phyloP scores from a whole-genome alignment of 1,140 invertebrate species.

The Mercenaria mercenaria region DNA sequence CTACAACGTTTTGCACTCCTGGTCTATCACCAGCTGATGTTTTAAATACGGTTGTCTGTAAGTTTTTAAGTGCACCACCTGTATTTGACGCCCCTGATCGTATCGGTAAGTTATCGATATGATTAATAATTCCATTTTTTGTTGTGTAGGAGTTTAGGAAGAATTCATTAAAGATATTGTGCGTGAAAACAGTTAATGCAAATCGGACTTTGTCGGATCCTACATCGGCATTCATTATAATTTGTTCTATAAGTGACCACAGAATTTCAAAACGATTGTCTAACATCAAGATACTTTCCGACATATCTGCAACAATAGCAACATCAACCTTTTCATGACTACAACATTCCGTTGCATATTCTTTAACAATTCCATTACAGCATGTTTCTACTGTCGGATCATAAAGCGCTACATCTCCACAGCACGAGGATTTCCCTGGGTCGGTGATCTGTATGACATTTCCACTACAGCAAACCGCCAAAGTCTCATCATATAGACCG shows the following conservation, averaged over 20 bases:
- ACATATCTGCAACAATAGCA: conserved; percentile 8
- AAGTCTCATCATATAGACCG: not conserved
- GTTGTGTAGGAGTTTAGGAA: not conserved
- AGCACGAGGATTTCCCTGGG: not conserved
- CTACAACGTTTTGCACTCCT: conserved; percentile 2
- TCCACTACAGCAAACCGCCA: not conserved
- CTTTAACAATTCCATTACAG: not conserved
- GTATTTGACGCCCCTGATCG: not conserved
- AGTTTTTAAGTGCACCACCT: conserved; percentile 27
- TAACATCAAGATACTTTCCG: not conserved
- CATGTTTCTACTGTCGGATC: not conserved
- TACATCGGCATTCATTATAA: not conserved
- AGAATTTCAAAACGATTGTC: not conserved
- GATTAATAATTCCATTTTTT: not conserved
- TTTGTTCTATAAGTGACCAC: not conserved
- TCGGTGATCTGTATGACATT: not conserved
- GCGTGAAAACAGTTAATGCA: conserved; percentile 7
- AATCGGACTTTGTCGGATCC: not conserved
- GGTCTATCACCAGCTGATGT: not conserved
- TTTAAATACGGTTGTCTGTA: not conserved
- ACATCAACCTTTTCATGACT: not conserved
- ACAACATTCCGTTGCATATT: not conserved
- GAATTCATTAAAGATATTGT: conserved; percentile 18
- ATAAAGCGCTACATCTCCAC: not conserved
- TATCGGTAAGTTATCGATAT: not conserved